Evolutionary conservation across 2,888 invertebrate genomes (phyloP).

Genomic region (Thereva unica): DNA sequence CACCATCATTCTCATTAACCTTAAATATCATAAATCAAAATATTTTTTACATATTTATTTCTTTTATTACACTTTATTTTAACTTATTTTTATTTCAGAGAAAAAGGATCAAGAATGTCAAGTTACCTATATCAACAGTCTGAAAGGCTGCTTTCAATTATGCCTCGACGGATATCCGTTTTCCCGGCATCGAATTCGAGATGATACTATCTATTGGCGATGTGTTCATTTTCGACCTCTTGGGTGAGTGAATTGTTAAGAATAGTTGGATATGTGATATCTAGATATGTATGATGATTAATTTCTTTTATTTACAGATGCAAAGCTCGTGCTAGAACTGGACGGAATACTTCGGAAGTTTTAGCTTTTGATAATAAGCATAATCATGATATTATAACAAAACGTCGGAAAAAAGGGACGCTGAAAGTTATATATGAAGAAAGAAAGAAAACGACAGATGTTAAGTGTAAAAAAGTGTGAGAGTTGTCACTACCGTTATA

Average conservation of each 20-base stretch:
- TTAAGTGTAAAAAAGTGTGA: constrained; percentile 37
- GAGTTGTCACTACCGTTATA: background rate
- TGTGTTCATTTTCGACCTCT: constrained; percentile 53
- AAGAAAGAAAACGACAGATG: constrained; percentile 42
- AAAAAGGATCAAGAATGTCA: background rate
- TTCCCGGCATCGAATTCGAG: constrained; percentile 50
- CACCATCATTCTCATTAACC: no score
- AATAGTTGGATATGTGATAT: background rate
- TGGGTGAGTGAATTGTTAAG: constrained; percentile 45
- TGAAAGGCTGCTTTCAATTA: constrained; percentile 51
- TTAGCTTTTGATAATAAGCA: constrained; percentile 49
- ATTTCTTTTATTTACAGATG: constrained; percentile 46
- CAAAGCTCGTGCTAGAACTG: constrained; percentile 49
- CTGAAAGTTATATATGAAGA: constrained; percentile 49
- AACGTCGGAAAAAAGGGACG: constrained; percentile 51
- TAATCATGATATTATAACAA: constrained; percentile 49
- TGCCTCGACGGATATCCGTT: constrained; percentile 52
- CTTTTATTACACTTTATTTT: background rate
- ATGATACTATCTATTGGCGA: constrained; percentile 53
- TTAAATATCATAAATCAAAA: no score
- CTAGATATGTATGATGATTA: background rate
- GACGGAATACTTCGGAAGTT: constrained; percentile 45
- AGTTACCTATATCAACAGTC: constrained; percentile 47
- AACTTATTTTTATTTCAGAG: constrained; percentile 15
- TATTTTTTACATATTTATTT: no score